phyloP scores from a whole-genome alignment of 2,888 invertebrate genomes.

The Perizoma flavofasciatum region DNA sequence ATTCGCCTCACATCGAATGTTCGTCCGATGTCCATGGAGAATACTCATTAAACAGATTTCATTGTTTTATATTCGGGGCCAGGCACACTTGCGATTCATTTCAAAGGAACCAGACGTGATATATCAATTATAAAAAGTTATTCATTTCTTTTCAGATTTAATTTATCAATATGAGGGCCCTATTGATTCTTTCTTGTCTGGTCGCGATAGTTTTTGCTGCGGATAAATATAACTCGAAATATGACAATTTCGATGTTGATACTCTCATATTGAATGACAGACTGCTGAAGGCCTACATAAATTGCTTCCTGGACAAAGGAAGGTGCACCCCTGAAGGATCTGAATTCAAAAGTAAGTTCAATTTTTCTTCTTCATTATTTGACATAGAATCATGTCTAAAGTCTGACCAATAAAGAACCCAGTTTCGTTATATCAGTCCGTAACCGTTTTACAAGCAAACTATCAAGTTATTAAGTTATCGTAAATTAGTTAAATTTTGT shows the following conservation, averaged over 20 bases:
- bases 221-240: constrained; percentile 86
- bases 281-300: constrained; percentile 87
- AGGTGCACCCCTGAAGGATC: constrained; percentile 89
- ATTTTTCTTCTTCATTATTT: neutral
- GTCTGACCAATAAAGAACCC: too few species aligned
- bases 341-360: constrained; percentile 88
- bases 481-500: too few species aligned
- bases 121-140: constrained; percentile 32
- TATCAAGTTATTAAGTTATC: too few species aligned
- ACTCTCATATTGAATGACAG: constrained; percentile 87
- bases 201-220: constrained; percentile 63
- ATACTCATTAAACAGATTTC: constrained; percentile 48
- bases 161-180: constrained; percentile 58
- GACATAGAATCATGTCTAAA: too few species aligned
- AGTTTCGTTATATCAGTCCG: too few species aligned
- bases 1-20: constrained; percentile 57
- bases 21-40: constrained; percentile 53
- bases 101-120: constrained; percentile 42
- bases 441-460: too few species aligned
- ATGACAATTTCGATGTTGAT: constrained; percentile 89
- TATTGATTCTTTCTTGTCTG: constrained; percentile 63
- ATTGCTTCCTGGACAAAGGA: constrained; percentile 87
- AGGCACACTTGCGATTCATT: constrained; percentile 44
- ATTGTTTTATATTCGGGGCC: constrained; percentile 48
- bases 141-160: constrained; percentile 48